phyloP scores from a whole-genome alignment of 2,797 vertebrate genomes.

The Artibeus jamaicensis region DNA sequence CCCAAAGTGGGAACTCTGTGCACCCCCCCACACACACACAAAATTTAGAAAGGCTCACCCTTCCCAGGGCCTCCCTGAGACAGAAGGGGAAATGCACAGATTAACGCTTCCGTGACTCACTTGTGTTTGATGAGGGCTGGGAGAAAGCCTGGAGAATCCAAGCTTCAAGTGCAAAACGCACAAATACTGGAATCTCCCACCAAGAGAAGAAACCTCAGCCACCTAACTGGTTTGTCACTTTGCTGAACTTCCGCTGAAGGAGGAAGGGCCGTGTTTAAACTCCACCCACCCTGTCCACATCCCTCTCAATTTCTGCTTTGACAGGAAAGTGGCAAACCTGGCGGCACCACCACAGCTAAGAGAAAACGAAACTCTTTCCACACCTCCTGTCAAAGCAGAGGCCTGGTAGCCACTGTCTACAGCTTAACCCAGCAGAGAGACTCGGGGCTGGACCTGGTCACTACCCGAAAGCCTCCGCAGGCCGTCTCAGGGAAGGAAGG shows the following conservation, averaged over 20 bases:
- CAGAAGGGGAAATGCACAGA: constrained; percentile 29
- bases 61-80: constrained; percentile 14
- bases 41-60: constrained; percentile 18
- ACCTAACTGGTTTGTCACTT: constrained; percentile 26
- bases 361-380: neutral
- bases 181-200: constrained; percentile 47
- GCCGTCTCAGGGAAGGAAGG: neutral
- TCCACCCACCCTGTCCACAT: neutral
- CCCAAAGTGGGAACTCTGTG: neutral
- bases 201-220: constrained; percentile 23
- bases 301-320: neutral
- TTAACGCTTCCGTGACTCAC: constrained; percentile 60
- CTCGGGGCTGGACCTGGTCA: neutral
- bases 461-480: neutral
- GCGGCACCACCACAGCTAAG: neutral
- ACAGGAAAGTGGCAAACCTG: neutral
- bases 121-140: constrained; percentile 46
- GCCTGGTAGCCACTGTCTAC: neutral
- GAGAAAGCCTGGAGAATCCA: constrained; percentile 52
- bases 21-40: neutral
- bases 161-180: constrained; percentile 39
- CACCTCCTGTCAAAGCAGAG: neutral
- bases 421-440: neutral
- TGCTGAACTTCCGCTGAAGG: constrained; percentile 14
- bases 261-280: constrained; percentile 44